Conservation (phyloP, 2,888 invertebrate genomes). For the Stenichneumon culpator region DNA sequence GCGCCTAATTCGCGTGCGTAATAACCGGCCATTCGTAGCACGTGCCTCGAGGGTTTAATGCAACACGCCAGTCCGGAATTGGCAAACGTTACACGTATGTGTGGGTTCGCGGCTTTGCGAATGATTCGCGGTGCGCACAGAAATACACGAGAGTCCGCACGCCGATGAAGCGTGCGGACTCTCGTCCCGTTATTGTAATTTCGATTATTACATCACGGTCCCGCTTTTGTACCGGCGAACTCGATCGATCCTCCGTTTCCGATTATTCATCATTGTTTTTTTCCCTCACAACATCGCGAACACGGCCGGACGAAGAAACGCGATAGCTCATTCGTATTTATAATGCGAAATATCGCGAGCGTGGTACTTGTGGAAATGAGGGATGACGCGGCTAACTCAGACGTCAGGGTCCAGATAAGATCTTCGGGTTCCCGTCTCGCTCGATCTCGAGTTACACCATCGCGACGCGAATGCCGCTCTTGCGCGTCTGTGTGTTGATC, state of each 20-base stretch:
- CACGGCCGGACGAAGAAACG: conserved; percentile 4
- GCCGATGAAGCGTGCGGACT: conserved; percentile 14
- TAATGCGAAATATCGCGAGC: neutral
- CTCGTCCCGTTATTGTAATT: conserved; percentile 65
- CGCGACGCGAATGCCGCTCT: conserved; percentile 6
- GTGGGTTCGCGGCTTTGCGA: conserved; percentile 19
- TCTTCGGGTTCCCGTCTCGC: conserved; percentile 69
- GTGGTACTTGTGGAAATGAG: conserved; percentile 10
- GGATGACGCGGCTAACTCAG: conserved; percentile 76
- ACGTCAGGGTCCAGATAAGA: conserved; percentile 81
- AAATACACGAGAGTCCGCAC: conserved; percentile 16
- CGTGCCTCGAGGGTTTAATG: conserved; percentile 76
- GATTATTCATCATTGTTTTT: conserved; percentile 13
- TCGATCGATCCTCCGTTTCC: conserved; percentile 42
- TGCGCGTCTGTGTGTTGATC: conserved; percentile 46
- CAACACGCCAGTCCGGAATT: conserved; percentile 68
- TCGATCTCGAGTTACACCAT: conserved; percentile 66
- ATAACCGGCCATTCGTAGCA: conserved; percentile 78
- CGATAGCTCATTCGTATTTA: neutral
- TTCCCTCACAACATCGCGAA: neutral
- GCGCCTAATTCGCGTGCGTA: conserved; percentile 77
- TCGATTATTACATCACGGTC: conserved; percentile 56
- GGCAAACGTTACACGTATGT: conserved; percentile 65
- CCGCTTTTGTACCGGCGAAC: conserved; percentile 11
- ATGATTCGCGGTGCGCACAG: conserved; percentile 45